Conservation (phyloP, 2,113 vertebrate species). For the Mugil cephalus region DNA sequence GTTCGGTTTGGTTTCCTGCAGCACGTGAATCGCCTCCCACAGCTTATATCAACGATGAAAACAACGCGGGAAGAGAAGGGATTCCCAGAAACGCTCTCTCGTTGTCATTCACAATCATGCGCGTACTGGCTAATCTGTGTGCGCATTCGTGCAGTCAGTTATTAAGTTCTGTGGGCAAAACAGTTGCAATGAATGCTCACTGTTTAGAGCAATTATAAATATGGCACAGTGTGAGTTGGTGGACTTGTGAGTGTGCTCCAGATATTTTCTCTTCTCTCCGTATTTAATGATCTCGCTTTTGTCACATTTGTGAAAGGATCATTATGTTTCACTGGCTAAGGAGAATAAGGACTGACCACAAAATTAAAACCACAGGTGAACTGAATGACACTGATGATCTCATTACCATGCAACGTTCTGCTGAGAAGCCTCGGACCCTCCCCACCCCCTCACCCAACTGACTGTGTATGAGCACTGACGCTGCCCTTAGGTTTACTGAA, state of each 20-base stretch:
- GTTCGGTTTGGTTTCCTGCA: conserved; percentile 6
- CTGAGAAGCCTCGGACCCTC: too few relatives aligned
- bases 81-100: not conserved
- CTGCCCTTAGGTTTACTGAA: too few relatives aligned
- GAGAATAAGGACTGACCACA: too few relatives aligned
- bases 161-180: not conserved
- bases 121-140: not conserved
- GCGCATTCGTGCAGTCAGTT: not conserved
- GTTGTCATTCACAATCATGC: conserved; percentile 4
- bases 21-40: not conserved
- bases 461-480: too few relatives aligned
- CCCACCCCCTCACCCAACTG: too few relatives aligned
- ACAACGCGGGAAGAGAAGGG: not conserved
- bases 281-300: not conserved
- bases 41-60: conserved; percentile 15
- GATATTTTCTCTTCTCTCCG: not conserved
- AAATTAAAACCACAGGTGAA: too few relatives aligned
- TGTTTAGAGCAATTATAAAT: conserved; percentile 7
- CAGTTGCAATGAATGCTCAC: not conserved
- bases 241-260: not conserved
- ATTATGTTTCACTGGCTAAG: not conserved
- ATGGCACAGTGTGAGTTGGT: not conserved
- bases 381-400: too few relatives aligned
- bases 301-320: not conserved
- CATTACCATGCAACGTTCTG: too few relatives aligned